Evolutionary conservation across 2,888 invertebrate genomes (phyloP).

Genomic region (Xylocampa areola): DNA sequence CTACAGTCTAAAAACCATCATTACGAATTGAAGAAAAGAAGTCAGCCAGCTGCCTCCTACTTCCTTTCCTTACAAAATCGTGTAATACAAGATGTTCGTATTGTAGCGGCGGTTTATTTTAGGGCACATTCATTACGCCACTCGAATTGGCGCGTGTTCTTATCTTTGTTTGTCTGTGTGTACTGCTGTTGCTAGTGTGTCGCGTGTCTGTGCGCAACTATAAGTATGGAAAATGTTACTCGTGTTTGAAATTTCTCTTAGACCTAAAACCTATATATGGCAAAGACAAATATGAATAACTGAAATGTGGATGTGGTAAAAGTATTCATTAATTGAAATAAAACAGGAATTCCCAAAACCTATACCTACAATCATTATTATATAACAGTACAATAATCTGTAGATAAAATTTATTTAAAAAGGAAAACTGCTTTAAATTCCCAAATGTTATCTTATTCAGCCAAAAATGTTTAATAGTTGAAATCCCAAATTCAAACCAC

Average conservation of each 20-base stretch:
- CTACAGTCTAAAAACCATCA: slow-evolving; percentile 82
- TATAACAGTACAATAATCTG: no score
- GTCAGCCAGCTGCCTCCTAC: slow-evolving; percentile 87
- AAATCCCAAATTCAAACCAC: no score
- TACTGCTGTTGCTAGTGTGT: slow-evolving; percentile 61
- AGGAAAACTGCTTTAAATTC: no score
- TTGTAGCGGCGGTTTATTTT: slow-evolving; percentile 84
- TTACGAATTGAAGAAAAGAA: slow-evolving; percentile 83
- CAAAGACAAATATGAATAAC: no score
- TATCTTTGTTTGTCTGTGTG: slow-evolving; percentile 76
- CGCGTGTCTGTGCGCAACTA: slow-evolving; percentile 47
- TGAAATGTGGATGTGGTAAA: not conserved
- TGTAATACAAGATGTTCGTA: slow-evolving; percentile 86
- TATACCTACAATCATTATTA: no score
- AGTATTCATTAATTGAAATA: no score
- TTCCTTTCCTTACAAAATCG: slow-evolving; percentile 85
- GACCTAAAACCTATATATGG: no score
- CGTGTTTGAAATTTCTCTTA: slow-evolving; percentile 18
- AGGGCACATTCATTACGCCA: slow-evolving; percentile 85
- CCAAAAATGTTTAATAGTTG: no score
- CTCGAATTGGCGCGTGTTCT: slow-evolving; percentile 88
- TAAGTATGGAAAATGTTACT: slow-evolving; percentile 25
- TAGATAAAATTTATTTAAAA: no score
- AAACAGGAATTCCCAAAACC: no score
- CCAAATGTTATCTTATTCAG: no score